phyloP scores from a whole-genome alignment of 2,113 vertebrate species.

The Pholis gunnellus region DNA sequence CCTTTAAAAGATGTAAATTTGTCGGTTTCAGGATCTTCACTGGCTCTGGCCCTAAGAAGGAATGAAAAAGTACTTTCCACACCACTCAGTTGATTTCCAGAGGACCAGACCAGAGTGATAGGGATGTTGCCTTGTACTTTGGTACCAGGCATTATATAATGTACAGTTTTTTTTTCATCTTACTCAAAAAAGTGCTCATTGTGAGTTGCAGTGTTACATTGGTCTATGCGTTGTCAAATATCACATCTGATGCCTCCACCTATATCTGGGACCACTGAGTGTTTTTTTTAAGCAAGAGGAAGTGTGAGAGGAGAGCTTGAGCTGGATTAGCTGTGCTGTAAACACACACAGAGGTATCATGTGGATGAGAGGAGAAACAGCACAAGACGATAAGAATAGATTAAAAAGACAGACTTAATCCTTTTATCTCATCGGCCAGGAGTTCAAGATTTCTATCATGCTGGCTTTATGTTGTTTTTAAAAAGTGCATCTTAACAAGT shows the following conservation, averaged over 20 bases:
- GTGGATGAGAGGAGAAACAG: constrained; percentile 55
- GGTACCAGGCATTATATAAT: not conserved
- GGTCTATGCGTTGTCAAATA: not conserved
- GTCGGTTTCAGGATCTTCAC: no score
- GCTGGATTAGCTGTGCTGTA: constrained; percentile 47
- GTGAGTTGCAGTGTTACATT: not conserved
- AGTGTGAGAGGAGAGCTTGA: constrained; percentile 24
- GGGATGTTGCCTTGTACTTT: not conserved
- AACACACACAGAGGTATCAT: constrained; percentile 64
- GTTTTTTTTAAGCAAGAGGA: constrained; percentile 2
- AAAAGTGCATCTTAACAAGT: constrained; percentile 31
- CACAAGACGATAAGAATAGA: constrained; percentile 40
- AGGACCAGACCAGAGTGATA: not conserved
- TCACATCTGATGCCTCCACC: not conserved
- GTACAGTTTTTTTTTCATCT: not conserved
- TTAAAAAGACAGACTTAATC: constrained; percentile 50
- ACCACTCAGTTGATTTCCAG: not conserved
- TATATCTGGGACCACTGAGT: not conserved
- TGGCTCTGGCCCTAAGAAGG: no score
- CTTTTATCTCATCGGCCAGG: constrained; percentile 52
- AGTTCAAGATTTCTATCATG: constrained; percentile 36
- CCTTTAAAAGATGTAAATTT: not conserved
- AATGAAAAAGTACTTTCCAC: no score
- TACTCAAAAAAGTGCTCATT: not conserved
- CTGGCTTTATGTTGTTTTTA: constrained; percentile 17